These are phyloP conservation scores for Heliothis virescens DNA, from an alignment of 1,140 invertebrate genomes.

Conservation along the genomic window DNA sequence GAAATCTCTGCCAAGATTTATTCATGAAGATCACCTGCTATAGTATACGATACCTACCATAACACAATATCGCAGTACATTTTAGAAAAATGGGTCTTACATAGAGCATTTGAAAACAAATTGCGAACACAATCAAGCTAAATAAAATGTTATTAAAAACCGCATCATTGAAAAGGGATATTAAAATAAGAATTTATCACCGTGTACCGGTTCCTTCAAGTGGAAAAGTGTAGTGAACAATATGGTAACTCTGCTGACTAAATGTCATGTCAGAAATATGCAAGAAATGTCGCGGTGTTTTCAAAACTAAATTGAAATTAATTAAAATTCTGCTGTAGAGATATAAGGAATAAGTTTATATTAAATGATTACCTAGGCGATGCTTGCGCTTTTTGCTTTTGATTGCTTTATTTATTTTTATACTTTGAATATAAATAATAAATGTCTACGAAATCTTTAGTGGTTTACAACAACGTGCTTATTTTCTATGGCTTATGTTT, in stretches of 20 bases:
- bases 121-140: too few relatives aligned
- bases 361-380: constrained; percentile 14
- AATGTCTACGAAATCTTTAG: neutral
- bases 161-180: neutral
- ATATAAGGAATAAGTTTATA: constrained; percentile 8
- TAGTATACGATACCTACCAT: too few relatives aligned
- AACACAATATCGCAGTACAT: too few relatives aligned
- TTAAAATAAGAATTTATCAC: neutral
- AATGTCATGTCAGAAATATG: neutral
- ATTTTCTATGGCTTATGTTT: neutral
- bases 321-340: constrained; percentile 4
- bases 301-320: constrained; percentile 1
- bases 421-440: neutral
- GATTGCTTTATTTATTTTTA: neutral
- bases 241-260: neutral
- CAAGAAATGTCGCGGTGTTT: constrained; percentile 21
- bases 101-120: too few relatives aligned
- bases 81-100: too few relatives aligned
- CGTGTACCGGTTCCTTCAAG: neutral
- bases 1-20: too few relatives aligned
- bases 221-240: neutral
- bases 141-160: too few relatives aligned
- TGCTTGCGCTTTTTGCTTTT: neutral
- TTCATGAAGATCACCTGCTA: too few relatives aligned
- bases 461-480: neutral